Conservation (phyloP, 92 coral and sea anemone genomes). For the Epizoanthus stellaris region DNA sequence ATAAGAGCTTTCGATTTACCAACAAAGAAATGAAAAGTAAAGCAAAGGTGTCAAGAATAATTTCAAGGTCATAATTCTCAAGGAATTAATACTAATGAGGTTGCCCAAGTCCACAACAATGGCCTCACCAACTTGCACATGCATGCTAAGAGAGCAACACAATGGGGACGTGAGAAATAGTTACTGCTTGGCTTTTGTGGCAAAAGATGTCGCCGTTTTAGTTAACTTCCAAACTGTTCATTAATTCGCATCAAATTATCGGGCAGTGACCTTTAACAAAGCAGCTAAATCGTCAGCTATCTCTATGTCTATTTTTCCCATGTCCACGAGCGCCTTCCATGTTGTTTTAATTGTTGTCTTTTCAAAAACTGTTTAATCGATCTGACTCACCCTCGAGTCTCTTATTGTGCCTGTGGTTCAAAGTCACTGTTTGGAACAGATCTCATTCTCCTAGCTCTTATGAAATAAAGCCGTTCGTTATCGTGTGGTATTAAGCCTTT, state of each 20-base stretch:
- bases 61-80: too few relatives aligned
- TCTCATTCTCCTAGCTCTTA: neutral
- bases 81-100: neutral
- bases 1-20: neutral
- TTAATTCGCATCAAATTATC: conserved; percentile 5
- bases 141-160: neutral
- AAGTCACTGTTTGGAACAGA: conserved; percentile 1
- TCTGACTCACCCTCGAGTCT: neutral
- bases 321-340: neutral
- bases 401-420: neutral
- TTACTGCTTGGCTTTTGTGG: conserved; percentile 5
- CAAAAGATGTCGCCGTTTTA: conserved; percentile 16
- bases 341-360: conserved; percentile 27
- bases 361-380: neutral
- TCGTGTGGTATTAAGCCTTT: too few relatives aligned
- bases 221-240: conserved; percentile 12
- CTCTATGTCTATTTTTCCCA: conserved; percentile 10
- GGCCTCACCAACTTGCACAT: conserved; percentile 7
- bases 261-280: neutral
- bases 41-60: neutral
- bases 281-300: neutral
- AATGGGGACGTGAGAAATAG: conserved; percentile 17
- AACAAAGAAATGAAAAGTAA: conserved; percentile 11
- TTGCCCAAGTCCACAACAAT: neutral
- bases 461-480: neutral